Evolutionary conservation across 1,140 invertebrate species (phyloP).

Genomic region (Philopotamus ludificatus): DNA sequence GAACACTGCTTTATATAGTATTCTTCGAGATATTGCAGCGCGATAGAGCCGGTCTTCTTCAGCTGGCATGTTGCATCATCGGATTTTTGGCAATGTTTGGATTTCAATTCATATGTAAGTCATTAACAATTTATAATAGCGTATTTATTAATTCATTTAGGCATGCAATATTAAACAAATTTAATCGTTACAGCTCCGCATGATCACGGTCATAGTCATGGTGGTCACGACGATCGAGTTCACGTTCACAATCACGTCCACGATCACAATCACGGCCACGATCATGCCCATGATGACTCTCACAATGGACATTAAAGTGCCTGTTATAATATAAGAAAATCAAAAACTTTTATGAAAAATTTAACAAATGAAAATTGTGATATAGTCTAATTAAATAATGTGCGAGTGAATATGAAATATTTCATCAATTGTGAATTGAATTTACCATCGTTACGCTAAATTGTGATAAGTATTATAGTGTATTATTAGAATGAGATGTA

Average conservation of each 20-base stretch:
- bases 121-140: conserved; percentile 14
- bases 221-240: not conserved
- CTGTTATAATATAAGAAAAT: no score
- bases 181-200: conserved; percentile 30
- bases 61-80: conserved; percentile 67
- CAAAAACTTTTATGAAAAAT: no score
- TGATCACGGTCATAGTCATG: conserved; percentile 25
- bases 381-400: no score
- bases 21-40: conserved; percentile 88
- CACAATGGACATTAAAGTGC: no score
- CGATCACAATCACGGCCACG: conserved; percentile 19
- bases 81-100: conserved; percentile 79
- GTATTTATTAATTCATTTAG: not conserved
- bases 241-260: not conserved
- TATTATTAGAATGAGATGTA: no score
- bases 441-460: no score
- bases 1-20: conserved; percentile 85
- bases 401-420: no score
- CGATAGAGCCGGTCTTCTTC: conserved; percentile 70
- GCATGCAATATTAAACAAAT: not conserved
- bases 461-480: no score
- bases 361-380: no score
- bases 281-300: no score
- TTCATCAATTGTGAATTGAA: no score
- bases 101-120: conserved; percentile 75